phyloP scores from a whole-genome alignment of 2,797 vertebrate genomes.

The Psittacula echo region DNA sequence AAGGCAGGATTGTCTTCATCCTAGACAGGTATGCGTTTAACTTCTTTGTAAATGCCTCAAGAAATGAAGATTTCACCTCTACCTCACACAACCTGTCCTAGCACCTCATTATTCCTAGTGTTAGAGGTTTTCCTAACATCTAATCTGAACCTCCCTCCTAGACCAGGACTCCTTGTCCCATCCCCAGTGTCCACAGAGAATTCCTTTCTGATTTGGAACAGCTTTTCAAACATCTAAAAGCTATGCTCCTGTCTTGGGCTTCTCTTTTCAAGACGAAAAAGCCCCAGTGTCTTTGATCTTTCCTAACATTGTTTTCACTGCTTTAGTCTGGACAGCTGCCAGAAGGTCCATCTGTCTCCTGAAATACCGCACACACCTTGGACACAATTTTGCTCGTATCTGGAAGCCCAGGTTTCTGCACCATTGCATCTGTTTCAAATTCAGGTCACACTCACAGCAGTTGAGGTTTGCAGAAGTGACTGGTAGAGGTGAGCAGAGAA shows the following conservation, averaged over 20 bases:
- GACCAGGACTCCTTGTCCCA: background rate
- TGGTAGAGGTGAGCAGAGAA: constrained; percentile 10
- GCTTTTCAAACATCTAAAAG: constrained; percentile 46
- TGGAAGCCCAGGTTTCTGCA: constrained; percentile 7
- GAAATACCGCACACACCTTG: background rate
- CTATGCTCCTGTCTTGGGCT: background rate
- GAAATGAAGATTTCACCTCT: background rate
- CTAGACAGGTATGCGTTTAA: background rate
- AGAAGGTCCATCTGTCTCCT: constrained; percentile 15
- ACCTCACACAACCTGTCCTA: background rate
- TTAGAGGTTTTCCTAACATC: background rate
- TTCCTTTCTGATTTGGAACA: constrained; percentile 35
- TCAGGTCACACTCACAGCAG: background rate
- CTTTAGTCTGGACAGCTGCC: constrained; percentile 15
- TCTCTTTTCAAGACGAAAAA: constrained; percentile 22
- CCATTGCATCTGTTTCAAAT: constrained; percentile 4
- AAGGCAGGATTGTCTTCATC: background rate
- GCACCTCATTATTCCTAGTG: background rate
- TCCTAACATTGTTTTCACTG: constrained; percentile 21
- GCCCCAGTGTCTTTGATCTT: constrained; percentile 34
- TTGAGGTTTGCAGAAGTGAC: background rate
- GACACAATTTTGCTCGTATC: background rate
- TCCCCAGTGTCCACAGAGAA: background rate
- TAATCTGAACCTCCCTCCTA: background rate
- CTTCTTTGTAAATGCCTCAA: background rate